A percentile compares a stretch with the other conserved stretches of the same genome.
Conservation (phyloP, 2,888 invertebrate genomes). For the Sisyra nigra region DNA sequence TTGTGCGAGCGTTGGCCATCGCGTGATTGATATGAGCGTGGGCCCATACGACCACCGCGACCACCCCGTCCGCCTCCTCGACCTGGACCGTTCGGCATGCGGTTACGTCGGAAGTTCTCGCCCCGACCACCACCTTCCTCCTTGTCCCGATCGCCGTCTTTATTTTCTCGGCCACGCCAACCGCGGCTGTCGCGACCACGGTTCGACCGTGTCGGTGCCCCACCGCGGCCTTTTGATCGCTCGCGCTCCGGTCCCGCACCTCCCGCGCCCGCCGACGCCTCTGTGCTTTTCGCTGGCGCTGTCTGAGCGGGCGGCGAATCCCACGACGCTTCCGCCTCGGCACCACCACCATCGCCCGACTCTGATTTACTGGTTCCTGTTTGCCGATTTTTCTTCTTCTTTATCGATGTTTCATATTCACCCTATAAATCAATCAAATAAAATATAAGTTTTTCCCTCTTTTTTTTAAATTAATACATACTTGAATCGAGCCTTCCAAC, state of each 20-base stretch:
- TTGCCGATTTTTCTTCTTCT: slow-evolving; percentile 73
- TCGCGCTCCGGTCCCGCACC: slow-evolving; percentile 27
- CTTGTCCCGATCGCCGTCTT: slow-evolving; percentile 22
- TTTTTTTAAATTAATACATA: neutral
- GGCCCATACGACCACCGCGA: slow-evolving; percentile 26
- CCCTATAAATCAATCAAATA: slow-evolving; percentile 32
- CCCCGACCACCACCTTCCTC: slow-evolving; percentile 23
- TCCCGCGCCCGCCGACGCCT: slow-evolving; percentile 14
- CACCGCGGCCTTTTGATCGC: slow-evolving; percentile 32
- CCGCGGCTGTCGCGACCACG: slow-evolving; percentile 16
- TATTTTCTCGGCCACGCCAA: slow-evolving; percentile 18
- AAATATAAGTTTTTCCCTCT: slow-evolving; percentile 1
- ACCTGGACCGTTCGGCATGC: slow-evolving; percentile 28
- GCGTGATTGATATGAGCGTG: slow-evolving; percentile 25
- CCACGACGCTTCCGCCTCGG: slow-evolving; percentile 17
- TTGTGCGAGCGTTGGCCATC: slow-evolving; percentile 16
- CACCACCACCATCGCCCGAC: slow-evolving; percentile 10
- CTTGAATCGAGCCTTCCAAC: slow-evolving; percentile 42
- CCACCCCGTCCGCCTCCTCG: slow-evolving; percentile 33
- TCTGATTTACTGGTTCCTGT: slow-evolving; percentile 20
- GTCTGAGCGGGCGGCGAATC: neutral
- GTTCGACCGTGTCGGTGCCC: slow-evolving; percentile 18
- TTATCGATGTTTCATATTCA: slow-evolving; percentile 74
- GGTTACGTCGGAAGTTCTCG: slow-evolving; percentile 13
- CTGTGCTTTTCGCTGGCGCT: neutral